Evolutionary conservation across 2,888 invertebrate species (phyloP).

Genomic region (Vesta saturnalis): DNA sequence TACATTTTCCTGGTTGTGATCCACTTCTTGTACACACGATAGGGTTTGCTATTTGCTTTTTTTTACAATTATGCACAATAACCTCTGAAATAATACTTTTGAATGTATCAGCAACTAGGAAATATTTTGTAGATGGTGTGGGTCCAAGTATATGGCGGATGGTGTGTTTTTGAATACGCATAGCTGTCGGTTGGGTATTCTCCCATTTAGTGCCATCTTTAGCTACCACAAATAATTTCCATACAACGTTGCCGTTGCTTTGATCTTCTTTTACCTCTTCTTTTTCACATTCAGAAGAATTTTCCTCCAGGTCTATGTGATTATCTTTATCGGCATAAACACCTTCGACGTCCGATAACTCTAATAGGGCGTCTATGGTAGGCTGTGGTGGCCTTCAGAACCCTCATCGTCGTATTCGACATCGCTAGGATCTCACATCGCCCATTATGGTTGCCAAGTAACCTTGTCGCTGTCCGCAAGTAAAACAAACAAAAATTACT

Average conservation of each 20-base stretch:
- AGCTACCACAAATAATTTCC: slow-evolving; percentile 4
- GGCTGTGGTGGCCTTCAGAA: background rate
- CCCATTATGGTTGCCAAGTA: too few species aligned
- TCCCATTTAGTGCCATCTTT: slow-evolving; percentile 5
- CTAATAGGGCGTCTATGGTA: background rate
- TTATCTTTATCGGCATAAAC: slow-evolving; percentile 10
- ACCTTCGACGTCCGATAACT: slow-evolving; percentile 4
- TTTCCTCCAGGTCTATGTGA: background rate
- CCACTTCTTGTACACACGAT: slow-evolving; percentile 4
- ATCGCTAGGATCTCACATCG: slow-evolving; percentile 3
- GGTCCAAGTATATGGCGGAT: background rate
- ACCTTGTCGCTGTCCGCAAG: too few species aligned
- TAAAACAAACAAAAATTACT: too few species aligned
- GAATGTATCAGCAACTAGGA: background rate
- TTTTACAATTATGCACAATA: background rate
- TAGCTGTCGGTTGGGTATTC: slow-evolving; percentile 4
- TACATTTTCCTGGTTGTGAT: slow-evolving; percentile 10
- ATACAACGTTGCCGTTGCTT: background rate
- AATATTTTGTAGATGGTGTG: background rate
- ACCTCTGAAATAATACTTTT: background rate
- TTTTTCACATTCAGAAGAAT: background rate
- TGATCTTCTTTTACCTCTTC: too few species aligned
- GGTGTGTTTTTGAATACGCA: background rate
- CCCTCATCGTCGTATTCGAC: background rate
- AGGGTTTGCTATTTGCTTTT: background rate